Conservation (phyloP, 2,888 invertebrate genomes). For the Amphimallon solstitiale region DNA sequence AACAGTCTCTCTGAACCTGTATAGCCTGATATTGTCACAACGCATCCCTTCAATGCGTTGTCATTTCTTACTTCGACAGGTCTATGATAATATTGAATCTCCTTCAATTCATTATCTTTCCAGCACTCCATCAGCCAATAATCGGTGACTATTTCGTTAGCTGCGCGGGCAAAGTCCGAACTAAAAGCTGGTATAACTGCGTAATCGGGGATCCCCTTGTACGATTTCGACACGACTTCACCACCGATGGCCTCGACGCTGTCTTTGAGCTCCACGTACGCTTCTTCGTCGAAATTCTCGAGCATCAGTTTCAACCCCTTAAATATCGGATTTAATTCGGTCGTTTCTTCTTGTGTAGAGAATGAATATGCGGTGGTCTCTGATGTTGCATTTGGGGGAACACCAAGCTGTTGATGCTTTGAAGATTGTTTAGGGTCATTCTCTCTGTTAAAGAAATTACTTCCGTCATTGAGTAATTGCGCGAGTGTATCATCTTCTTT, state of each 20-base stretch:
- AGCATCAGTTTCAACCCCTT: constrained; percentile 58
- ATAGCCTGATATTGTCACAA: constrained; percentile 84
- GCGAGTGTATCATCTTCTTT: constrained; percentile 57
- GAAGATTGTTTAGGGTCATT: background rate
- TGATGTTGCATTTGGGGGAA: background rate
- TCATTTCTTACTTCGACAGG: constrained; percentile 66
- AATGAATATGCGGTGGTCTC: background rate
- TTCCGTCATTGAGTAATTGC: constrained; percentile 24
- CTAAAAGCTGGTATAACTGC: constrained; percentile 71
- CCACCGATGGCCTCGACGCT: constrained; percentile 70
- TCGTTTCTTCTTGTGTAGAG: constrained; percentile 42
- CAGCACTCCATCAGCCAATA: constrained; percentile 79
- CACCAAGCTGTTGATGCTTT: background rate
- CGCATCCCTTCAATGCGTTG: constrained; percentile 73
- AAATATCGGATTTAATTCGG: constrained; percentile 45
- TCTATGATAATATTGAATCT: constrained; percentile 77
- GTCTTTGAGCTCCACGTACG: constrained; percentile 58
- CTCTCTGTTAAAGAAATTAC: constrained; percentile 17
- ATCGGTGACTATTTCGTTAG: constrained; percentile 73
- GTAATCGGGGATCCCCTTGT: constrained; percentile 71
- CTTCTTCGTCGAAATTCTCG: constrained; percentile 63
- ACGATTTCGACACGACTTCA: constrained; percentile 63
- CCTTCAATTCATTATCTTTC: constrained; percentile 68
- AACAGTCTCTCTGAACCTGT: constrained; percentile 77
- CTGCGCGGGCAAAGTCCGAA: constrained; percentile 59